Base-by-base conservation (phyloP, 2,113 vertebrate genomes). In the Marcusenius ussheri region DNA sequence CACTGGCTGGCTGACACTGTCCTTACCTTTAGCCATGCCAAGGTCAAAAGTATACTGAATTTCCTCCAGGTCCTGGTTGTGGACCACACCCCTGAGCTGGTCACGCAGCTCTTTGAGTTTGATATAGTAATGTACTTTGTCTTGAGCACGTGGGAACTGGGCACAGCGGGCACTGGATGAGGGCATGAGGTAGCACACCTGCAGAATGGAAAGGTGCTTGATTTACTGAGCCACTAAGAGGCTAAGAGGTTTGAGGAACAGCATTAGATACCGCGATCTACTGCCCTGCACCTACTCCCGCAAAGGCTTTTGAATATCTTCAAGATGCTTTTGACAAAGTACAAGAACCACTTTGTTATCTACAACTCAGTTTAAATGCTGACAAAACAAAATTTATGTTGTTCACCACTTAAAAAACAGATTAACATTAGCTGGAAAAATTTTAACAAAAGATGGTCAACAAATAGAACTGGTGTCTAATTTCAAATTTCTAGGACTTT, bases 41-140 rank as follows among this genome's bases (percentile, higher is more conserved):
- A 97, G 91, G 92, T 97, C 95, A 90, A 97, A 97, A 0, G 95
- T 95, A 31, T 97, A 97, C 0, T 95, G 94, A 90, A 96, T 95
- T 90, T 97, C 96, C 89, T 97, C 95, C 27, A 42, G 35, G 35
- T 80, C 74, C 35, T 80, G 74, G 74, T 42, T 80, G 35, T 35
- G 74, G 6, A 39, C 35, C 0, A 96, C 90, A 91, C 96, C 97
- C 90, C 96, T 97, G 94, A 97, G 90, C 8, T 97, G 96, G 88
- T 97, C 95, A 89, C 96, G 90, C 31, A 97, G 91, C 42, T 97
- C 97, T 88, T 96, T 97, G 91, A 97, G 93, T 90, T 97, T 97
- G 93, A 97, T 97, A 88, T 97, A 97, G 93, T 97, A 97, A 93
- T 97, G 96, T 47, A 97, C 97, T 91, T 97, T 97, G 91, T 97